Evolutionary conservation across 2,888 invertebrate species (phyloP).

Genomic region (Colostygia pectinataria): DNA sequence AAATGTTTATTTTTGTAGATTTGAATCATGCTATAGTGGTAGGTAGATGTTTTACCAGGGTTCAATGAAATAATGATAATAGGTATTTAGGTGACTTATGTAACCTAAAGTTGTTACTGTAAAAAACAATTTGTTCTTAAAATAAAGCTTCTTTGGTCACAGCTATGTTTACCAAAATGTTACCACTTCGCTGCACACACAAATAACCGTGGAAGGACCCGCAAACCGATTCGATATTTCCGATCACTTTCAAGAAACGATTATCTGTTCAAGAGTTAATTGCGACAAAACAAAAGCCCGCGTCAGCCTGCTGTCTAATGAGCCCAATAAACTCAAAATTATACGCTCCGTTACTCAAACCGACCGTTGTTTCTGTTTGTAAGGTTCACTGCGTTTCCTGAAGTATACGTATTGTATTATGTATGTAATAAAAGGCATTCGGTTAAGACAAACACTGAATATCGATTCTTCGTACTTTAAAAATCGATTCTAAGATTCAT

Average conservation of each 20-base stretch:
- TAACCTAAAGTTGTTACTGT: no score
- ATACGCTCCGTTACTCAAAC: slow-evolving; percentile 65
- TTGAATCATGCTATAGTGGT: no score
- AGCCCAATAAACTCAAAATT: slow-evolving; percentile 73
- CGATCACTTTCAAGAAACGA: slow-evolving; percentile 63
- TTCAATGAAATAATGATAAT: no score
- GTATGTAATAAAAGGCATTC: not conserved
- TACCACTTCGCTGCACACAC: no score
- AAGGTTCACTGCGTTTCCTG: slow-evolving; percentile 47
- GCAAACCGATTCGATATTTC: slow-evolving; percentile 26
- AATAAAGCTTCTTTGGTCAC: no score
- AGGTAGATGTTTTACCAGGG: no score
- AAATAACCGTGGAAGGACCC: no score
- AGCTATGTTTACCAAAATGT: no score
- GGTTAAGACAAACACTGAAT: not conserved
- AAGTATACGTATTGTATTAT: slow-evolving; percentile 20
- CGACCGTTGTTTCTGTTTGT: slow-evolving; percentile 55
- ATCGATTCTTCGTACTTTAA: not conserved
- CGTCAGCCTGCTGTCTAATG: slow-evolving; percentile 66
- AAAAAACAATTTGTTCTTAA: no score
- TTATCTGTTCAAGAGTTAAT: slow-evolving; percentile 75
- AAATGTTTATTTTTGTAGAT: no score
- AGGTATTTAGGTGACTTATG: no score
- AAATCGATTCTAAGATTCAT: no score
- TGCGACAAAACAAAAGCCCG: slow-evolving; percentile 69